Evolutionary conservation across 2,113 vertebrate genomes (phyloP), one percentile per base, ranked within the genome.

Genomic region (Neotoma lepida): DNA sequence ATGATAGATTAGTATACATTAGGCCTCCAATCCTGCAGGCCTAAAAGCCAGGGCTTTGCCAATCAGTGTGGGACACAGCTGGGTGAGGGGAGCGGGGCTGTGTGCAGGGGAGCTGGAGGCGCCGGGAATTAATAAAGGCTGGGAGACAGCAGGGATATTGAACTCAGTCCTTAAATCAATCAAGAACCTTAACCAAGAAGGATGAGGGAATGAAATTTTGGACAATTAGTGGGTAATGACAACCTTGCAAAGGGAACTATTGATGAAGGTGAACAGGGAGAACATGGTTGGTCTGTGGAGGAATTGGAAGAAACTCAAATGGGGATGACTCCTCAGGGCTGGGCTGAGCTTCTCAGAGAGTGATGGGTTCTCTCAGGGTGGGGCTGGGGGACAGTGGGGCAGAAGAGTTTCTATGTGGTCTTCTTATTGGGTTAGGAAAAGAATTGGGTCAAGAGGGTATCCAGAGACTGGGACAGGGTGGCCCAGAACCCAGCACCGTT

Each of bases 1-100:
- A 87, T 97, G 97, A 97, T 96, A 96, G 96, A 97, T 97, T 73
- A 94, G 92, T n/a, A 94, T 90, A 93, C 92, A 91, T 97, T 95
- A 97, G 94, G 96, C 93, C 95, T 96, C 78, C 95, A 93, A 44
- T 97, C 96, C 97, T 91, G 95, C 95, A 63, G 96, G 95, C 96
- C 96, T 89, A 33, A 64, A 80, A 96, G 96, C 97, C 74, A 15
- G 96, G 95, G 58, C 92, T 96, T 96, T 81, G 63, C 97, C 97
- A 91, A 68, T 95, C 94, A 73, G 95, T 10, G 91, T 6, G 56
- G 93, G 95, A 78, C 2, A 0, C 58, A 14, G 95, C 73, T 24
- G 4, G 2, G 51, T 2, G 58, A 85, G 91, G 94, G 92, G n/a
- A 68, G 92, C 89, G 1, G 51, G 80, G 90, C 58, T 82, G 70